Base-by-base conservation (phyloP, 2,888 invertebrate genomes). In the Matsumyia berberina region DNA sequence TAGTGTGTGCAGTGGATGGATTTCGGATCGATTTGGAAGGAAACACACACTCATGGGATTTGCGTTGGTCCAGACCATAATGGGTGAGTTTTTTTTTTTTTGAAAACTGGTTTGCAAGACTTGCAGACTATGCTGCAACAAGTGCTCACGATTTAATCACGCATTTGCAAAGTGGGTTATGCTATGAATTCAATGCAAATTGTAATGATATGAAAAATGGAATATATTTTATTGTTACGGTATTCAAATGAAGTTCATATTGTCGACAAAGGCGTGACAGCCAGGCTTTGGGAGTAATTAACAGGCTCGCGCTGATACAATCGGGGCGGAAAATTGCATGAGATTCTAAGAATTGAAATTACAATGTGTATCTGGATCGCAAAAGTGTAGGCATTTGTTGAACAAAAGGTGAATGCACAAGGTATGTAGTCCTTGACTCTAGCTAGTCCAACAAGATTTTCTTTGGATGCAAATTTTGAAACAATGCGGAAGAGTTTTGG, bases 11-110 rank as follows among this genome's bases (percentile, higher is more conserved):
- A 94, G 94, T 86, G 94, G 95, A 0, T 93, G 94, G 88, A 92
- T 94, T 17, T 94, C 94, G 0, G 95, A 95, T 89, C 93, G 93
- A 90, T 94, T 93, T 87, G 95, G 95, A 6, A 92, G 95, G 19
- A 94, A 94, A 87, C 93, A 92, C 67, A 94, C 94, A 0, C 90
- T 95, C 74, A 93, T 95, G 92, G 90, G 92, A 2, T 93, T 94
- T 6, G 91, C 94, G 46, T 88, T 93, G 5, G 89, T 94, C 33
- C 94, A 94, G 89, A 92, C 93, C 1, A 88, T 93, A 5, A 90
- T 94, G 29, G 94, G 94, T 90, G 90, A 92, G 88, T 88, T 60
- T 35, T 29, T 8, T n/a, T n/a, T n/a, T n/a, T n/a, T n/a, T n/a
- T n/a, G n/a, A 0, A n/a, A n/a, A 15, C 55, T 11, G 3, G 33